Evolutionary conservation across 2,113 vertebrate genomes (phyloP).

Genomic region (Lagenorhynchus albirostris): DNA sequence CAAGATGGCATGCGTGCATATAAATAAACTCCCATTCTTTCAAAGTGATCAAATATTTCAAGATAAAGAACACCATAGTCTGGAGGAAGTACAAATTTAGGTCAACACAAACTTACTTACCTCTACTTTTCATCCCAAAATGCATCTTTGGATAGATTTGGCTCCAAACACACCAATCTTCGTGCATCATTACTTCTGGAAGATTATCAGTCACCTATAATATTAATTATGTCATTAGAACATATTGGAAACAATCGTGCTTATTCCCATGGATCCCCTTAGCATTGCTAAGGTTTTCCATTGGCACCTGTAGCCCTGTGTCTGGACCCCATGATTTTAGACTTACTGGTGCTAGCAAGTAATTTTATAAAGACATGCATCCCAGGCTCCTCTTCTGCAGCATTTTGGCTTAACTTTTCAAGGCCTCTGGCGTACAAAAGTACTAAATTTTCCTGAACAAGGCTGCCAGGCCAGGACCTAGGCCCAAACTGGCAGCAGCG

Average conservation of each 20-base stretch:
- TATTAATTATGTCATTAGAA: not conserved
- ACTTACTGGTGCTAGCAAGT: not conserved
- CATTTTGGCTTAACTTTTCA: not conserved
- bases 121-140: not conserved
- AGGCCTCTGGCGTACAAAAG: not conserved
- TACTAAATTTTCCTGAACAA: not conserved
- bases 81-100: not conserved
- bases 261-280: not conserved
- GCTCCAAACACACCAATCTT: not conserved
- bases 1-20: not conserved
- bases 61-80: not conserved
- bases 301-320: not conserved
- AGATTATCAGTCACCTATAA: not conserved
- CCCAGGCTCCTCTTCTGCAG: not conserved
- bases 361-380: conserved; percentile 19
- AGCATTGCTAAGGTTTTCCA: not conserved
- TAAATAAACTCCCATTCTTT: not conserved
- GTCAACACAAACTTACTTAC: not conserved
- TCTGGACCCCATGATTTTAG: not conserved
- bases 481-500: not conserved
- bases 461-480: not conserved
- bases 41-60: not conserved
- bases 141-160: not conserved
- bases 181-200: not conserved
- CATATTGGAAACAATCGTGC: not conserved